A percentile compares a stretch with the other conserved stretches of the same genome.
phyloP scores from a whole-genome alignment of 2,797 vertebrate genomes.

The Uromys caudimaculatus region DNA sequence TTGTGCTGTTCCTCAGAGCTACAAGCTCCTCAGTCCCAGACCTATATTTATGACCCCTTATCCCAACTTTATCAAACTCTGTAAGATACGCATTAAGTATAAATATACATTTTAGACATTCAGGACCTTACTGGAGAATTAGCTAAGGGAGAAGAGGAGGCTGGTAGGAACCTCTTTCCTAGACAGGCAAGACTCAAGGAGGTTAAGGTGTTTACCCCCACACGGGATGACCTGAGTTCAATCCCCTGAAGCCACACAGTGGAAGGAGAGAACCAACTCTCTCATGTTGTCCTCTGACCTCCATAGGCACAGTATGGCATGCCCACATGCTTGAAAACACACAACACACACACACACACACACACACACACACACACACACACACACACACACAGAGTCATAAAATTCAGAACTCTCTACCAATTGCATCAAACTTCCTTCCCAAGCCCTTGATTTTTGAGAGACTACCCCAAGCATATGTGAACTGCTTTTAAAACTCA shows the following conservation, averaged over 20 bases:
- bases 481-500: not conserved
- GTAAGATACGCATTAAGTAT: not conserved
- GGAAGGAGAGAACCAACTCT: not conserved
- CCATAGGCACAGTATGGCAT: not conserved
- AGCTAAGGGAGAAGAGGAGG: not conserved
- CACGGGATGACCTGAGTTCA: not conserved
- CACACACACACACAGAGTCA: not conserved
- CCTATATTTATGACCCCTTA: not conserved
- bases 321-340: not conserved
- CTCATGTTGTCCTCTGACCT: not conserved
- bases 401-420: not conserved
- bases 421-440: not conserved
- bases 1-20: not conserved
- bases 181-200: not conserved
- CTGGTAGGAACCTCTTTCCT: not conserved
- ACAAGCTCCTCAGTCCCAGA: not conserved
- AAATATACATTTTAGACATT: not conserved
- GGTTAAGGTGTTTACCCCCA: not conserved
- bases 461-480: not conserved
- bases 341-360: not conserved
- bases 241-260: not conserved
- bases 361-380: not conserved
- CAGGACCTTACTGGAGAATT: not conserved
- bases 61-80: constrained; percentile 15
- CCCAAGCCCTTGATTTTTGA: not conserved